These are phyloP conservation scores for Microtus montanus DNA, from an alignment of 2,113 vertebrate species.

Conservation along the genomic window DNA sequence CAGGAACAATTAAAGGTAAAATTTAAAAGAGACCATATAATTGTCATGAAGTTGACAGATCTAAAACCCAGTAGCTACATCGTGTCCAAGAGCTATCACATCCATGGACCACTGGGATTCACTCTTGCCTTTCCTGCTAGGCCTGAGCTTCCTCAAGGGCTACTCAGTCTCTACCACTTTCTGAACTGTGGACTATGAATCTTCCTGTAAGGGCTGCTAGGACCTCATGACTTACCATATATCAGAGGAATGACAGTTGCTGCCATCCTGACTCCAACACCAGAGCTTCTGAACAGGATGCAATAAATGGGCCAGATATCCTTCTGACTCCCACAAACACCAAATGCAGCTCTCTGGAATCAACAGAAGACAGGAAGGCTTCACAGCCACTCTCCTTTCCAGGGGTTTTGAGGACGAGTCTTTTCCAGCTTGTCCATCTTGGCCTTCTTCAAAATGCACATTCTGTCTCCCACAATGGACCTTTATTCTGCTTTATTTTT, in stretches of 20 bases:
- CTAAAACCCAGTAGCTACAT: not conserved
- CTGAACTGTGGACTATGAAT: not conserved
- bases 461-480: not conserved
- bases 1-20: not conserved
- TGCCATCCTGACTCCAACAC: not conserved
- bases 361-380: not conserved
- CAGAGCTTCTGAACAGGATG: not conserved
- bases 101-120: not conserved
- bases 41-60: not conserved
- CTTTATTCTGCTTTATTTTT: not conserved
- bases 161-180: too few species aligned
- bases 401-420: accelerated
- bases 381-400: not conserved
- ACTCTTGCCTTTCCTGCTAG: accelerated
- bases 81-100: not conserved
- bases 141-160: not conserved
- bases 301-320: accelerated
- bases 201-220: not conserved
- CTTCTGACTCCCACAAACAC: not conserved
- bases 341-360: not conserved
- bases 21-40: not conserved
- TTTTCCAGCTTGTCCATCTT: accelerated
- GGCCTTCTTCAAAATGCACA: not conserved
- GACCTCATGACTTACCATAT: constrained; percentile 47
- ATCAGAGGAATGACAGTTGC: not conserved